phyloP scores from a whole-genome alignment of 2,113 vertebrate species.

The Antennarius striatus region DNA sequence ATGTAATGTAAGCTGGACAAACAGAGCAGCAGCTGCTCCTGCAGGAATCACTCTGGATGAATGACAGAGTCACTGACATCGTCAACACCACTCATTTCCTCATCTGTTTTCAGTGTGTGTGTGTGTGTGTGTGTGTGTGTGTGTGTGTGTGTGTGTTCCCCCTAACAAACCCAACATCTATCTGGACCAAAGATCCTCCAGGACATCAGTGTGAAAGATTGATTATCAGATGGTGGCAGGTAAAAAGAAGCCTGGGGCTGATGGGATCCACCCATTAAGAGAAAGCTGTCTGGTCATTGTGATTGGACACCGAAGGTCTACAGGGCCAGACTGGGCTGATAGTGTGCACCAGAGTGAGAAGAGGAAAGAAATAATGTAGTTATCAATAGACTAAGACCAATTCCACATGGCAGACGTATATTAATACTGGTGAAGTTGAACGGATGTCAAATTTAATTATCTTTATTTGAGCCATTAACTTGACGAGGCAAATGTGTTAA shows the following conservation, averaged over 20 bases:
- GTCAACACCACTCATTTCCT: conserved; percentile 55
- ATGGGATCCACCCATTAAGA: conserved; percentile 35
- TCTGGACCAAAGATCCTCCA: conserved; percentile 44
- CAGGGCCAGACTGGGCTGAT: conserved; percentile 30
- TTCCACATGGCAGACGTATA: too few species aligned
- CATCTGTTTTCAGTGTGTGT: conserved; percentile 62
- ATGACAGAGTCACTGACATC: conserved; percentile 55
- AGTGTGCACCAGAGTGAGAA: conserved; percentile 10
- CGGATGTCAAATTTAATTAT: too few species aligned
- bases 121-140: too few species aligned
- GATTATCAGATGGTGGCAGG: conserved; percentile 44
- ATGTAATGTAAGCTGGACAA: conserved; percentile 38
- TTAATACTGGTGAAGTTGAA: too few species aligned
- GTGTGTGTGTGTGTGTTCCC: neutral
- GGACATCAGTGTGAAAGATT: conserved; percentile 49
- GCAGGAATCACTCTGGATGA: conserved; percentile 55
- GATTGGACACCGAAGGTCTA: conserved; percentile 15
- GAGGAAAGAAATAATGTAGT: neutral
- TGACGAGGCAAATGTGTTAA: too few species aligned
- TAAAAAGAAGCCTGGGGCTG: conserved; percentile 34
- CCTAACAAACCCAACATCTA: conserved; percentile 40
- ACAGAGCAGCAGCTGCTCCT: conserved; percentile 25
- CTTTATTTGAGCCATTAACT: too few species aligned
- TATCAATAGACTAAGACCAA: neutral
- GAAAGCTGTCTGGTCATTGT: conserved; percentile 33